Percentiles rank a stretch among this genome's conserved stretches.
phyloP scores from a whole-genome alignment of 2,888 invertebrate species.

The Archaeoteleia sp. region DNA sequence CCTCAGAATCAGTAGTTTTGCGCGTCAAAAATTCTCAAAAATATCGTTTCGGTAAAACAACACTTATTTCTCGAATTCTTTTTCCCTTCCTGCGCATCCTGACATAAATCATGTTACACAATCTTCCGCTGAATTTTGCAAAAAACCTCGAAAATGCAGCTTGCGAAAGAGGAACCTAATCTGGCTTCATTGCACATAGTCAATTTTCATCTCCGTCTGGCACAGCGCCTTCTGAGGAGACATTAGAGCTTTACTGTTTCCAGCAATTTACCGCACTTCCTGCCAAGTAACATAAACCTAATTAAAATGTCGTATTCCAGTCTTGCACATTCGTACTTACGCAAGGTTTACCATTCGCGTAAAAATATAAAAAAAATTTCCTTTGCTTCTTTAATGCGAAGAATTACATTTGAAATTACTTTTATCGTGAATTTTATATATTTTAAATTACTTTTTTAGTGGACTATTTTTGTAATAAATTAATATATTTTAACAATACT shows the following conservation, averaged over 20 bases:
- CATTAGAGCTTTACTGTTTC: slow-evolving; percentile 17
- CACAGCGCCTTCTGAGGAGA: slow-evolving; percentile 8
- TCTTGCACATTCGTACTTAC: slow-evolving; percentile 10
- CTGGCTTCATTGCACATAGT: slow-evolving; percentile 13
- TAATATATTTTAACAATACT: too few species aligned
- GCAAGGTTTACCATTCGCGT: too few species aligned
- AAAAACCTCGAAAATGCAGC: slow-evolving; percentile 30
- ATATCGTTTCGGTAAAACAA: too few species aligned
- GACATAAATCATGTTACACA: slow-evolving; percentile 18
- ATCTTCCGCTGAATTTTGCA: slow-evolving; percentile 17
- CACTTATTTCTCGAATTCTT: slow-evolving; percentile 11
- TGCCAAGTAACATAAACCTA: slow-evolving; percentile 19
- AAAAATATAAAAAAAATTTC: too few species aligned
- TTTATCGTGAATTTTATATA: too few species aligned
- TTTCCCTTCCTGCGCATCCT: not conserved
- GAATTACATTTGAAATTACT: too few species aligned
- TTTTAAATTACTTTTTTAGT: too few species aligned
- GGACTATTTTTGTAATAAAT: too few species aligned
- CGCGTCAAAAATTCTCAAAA: too few species aligned
- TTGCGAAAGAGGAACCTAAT: slow-evolving; percentile 15
- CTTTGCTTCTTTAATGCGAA: too few species aligned
- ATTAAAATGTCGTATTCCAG: slow-evolving; percentile 14
- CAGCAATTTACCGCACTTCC: slow-evolving; percentile 9
- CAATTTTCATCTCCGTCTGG: slow-evolving; percentile 29
- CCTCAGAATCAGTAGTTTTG: too few species aligned